phyloP scores from a whole-genome alignment of 2,888 invertebrate species.

The Nymphalis c-album region DNA sequence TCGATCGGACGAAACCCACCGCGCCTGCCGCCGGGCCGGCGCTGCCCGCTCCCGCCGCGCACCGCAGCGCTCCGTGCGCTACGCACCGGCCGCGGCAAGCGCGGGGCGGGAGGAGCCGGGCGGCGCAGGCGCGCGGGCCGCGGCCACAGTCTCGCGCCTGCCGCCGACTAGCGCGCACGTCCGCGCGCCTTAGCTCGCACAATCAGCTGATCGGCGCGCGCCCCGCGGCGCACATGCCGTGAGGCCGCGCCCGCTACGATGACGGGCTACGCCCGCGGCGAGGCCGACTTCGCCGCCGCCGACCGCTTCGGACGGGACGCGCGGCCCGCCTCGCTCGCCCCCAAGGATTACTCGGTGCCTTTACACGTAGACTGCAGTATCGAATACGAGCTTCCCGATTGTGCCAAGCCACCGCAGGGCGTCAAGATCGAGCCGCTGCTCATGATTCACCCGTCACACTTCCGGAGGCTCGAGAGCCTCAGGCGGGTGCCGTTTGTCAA shows the following conservation, averaged over 20 bases:
- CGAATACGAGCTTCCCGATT: slow-evolving; percentile 94
- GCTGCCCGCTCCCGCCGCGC: slow-evolving; percentile 34
- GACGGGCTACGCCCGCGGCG: slow-evolving; percentile 79
- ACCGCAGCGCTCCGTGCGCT: slow-evolving; percentile 41
- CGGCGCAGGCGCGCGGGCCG: slow-evolving; percentile 55
- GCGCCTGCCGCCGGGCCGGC: slow-evolving; percentile 43
- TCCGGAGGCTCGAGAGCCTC: slow-evolving; percentile 92
- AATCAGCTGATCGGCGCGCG: slow-evolving; percentile 76
- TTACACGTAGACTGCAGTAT: slow-evolving; percentile 95
- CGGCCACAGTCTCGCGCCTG: slow-evolving; percentile 63
- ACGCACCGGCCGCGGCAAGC: slow-evolving; percentile 2
- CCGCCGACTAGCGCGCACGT: slow-evolving; percentile 63
- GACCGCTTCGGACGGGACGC: slow-evolving; percentile 74
- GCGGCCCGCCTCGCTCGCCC: slow-evolving; percentile 77
- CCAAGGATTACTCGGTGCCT: slow-evolving; percentile 92
- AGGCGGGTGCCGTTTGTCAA: slow-evolving; percentile 91
- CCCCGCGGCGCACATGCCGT: slow-evolving; percentile 77
- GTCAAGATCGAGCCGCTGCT: slow-evolving; percentile 91
- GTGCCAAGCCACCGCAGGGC: slow-evolving; percentile 92
- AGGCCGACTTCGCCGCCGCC: slow-evolving; percentile 75
- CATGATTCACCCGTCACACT: slow-evolving; percentile 95
- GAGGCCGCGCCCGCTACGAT: slow-evolving; percentile 75
- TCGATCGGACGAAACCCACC: slow-evolving; percentile 53
- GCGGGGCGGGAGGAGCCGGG: slow-evolving; percentile 48
- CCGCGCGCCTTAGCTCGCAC: slow-evolving; percentile 57